phyloP scores from a whole-genome alignment of 1,140 invertebrate species.

The Bicyclus anynana region DNA sequence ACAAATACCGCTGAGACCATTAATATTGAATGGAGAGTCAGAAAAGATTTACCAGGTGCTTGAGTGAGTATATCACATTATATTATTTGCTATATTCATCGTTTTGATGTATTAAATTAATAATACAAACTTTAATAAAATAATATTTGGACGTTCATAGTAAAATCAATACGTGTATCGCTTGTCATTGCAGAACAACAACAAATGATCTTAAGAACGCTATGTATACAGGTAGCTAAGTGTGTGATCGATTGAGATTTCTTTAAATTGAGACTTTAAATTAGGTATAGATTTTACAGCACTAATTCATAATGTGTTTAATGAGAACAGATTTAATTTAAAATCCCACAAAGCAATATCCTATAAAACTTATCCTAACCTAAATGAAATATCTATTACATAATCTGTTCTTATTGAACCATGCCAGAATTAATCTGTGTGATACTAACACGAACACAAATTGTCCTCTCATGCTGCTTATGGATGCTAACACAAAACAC shows the following conservation, averaged over 20 bases:
- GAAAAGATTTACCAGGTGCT: slow-evolving; percentile 81
- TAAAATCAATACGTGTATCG: slow-evolving; percentile 23
- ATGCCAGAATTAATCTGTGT: slow-evolving; percentile 9
- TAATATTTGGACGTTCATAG: slow-evolving; percentile 7
- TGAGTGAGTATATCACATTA: slow-evolving; percentile 81
- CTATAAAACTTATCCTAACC: too few relatives aligned
- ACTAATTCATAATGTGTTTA: neutral
- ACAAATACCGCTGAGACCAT: slow-evolving; percentile 86
- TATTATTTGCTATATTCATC: neutral
- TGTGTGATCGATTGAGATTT: slow-evolving; percentile 44
- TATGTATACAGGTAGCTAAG: slow-evolving; percentile 68
- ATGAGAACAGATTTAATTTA: neutral
- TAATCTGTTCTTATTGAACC: neutral
- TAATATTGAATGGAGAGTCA: slow-evolving; percentile 83
- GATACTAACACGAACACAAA: slow-evolving; percentile 8
- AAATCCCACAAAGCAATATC: too few relatives aligned
- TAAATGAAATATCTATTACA: neutral
- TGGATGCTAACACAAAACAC: neutral
- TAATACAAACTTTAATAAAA: slow-evolving; percentile 12
- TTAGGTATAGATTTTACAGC: neutral
- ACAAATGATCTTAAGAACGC: slow-evolving; percentile 73
- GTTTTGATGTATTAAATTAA: slow-evolving; percentile 17
- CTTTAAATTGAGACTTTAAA: neutral
- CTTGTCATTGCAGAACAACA: slow-evolving; percentile 69
- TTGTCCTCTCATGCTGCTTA: slow-evolving; percentile 25